These are phyloP conservation scores for Hydropotes inermis DNA, from an alignment of 2,113 vertebrate species.

Conservation along the genomic window DNA sequence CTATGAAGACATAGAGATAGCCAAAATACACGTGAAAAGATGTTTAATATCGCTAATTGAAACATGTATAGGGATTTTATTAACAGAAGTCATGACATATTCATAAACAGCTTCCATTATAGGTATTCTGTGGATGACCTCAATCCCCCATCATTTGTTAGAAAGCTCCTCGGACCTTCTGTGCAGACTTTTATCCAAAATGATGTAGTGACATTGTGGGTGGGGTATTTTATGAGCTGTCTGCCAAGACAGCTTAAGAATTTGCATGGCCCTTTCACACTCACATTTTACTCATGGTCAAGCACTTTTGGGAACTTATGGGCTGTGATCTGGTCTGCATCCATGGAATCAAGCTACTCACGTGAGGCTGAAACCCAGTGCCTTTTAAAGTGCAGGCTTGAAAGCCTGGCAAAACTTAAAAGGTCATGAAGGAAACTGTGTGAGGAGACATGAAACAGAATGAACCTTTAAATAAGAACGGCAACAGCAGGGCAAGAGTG, in stretches of 20 bases:
- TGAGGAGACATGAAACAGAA: background rate
- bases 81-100: background rate
- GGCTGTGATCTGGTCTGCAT: background rate
- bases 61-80: background rate
- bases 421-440: background rate
- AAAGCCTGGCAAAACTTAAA: background rate
- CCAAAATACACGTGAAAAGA: background rate
- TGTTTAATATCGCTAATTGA: background rate
- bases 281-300: background rate
- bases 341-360: background rate
- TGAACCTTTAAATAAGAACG: background rate
- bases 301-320: background rate
- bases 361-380: background rate
- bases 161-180: background rate
- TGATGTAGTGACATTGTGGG: background rate
- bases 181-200: background rate
- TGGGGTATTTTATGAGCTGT: background rate
- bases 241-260: background rate
- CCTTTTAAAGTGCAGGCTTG: background rate
- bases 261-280: background rate
- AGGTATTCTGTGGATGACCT: background rate
- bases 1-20: background rate
- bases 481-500: background rate
- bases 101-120: background rate
- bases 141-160: background rate